Conservation (phyloP, 2,888 invertebrate genomes). For the Trachelus troglodyta region DNA sequence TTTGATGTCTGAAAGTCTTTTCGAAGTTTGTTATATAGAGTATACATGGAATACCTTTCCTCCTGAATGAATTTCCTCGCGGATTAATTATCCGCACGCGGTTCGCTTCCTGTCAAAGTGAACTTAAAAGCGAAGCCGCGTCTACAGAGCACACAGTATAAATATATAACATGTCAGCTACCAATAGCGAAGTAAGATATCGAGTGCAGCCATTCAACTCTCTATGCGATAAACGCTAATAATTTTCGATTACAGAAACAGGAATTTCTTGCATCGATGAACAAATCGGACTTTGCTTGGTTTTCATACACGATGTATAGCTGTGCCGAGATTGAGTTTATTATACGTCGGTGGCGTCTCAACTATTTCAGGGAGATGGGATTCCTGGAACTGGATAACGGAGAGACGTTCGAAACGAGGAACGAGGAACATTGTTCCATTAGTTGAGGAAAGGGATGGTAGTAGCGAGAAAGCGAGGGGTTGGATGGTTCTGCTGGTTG, state of each 20-base stretch:
- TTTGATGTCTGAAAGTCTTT: neutral
- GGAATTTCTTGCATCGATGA: neutral
- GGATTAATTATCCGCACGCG: neutral
- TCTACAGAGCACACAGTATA: neutral
- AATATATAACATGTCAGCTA: neutral
- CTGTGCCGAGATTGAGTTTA: slow-evolving; percentile 38
- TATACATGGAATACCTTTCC: neutral
- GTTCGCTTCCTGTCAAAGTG: neutral
- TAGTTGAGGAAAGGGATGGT: slow-evolving; percentile 1
- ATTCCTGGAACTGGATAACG: neutral
- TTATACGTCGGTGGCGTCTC: slow-evolving; percentile 34
- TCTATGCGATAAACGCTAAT: neutral
- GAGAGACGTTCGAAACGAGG: slow-evolving; percentile 17
- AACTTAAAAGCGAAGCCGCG: neutral
- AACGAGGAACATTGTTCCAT: slow-evolving; percentile 25
- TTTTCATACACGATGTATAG: neutral
- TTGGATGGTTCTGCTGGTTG: neutral
- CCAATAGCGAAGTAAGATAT: neutral
- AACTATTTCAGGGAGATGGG: slow-evolving; percentile 44
- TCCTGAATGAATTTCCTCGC: neutral
- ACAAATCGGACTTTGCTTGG: neutral
- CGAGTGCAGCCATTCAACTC: neutral
- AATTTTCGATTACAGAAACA: neutral
- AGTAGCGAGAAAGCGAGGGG: neutral
- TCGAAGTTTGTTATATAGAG: neutral